Base-by-base conservation (phyloP, 1,140 invertebrate genomes). In the Macrobrachium rosenbergii region DNA sequence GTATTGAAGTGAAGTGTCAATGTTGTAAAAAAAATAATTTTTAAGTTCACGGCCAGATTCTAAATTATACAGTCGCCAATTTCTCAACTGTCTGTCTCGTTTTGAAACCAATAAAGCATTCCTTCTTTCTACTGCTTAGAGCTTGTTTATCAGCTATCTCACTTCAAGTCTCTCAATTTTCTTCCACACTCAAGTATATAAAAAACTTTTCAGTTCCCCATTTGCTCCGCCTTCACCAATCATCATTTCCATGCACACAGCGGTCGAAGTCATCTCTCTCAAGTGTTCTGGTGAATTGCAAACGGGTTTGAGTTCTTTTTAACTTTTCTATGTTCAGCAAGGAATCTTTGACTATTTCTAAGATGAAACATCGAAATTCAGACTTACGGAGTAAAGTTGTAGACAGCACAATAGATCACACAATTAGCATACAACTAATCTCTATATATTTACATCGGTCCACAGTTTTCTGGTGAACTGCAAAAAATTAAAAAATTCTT, bases 361-460 rank as follows among this genome's bases (percentile, higher is more conserved):
- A 72, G 80, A 59, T 88, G 80, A 88, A 87, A 88, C 86, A 88
- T 88, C 81, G 76, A 88, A 88, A 83, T 88, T 87, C 80, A 58
- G 80, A 88, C 80, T 82, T 88, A 82, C 63, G 75, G 83, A 85
- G 58, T 85, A 85, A 85, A 78, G 75, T 72, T 82, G 86, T 69
- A 82, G 80, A 88, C 76, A 88, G 86, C 86, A 88, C 80, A 88
- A 82, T 63, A 88, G 86, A 82, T 88, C 81, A 88, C 86, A 88
- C 86, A 88, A 82, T 82, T 83, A 88, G 80, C 81, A 78, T 88
- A 88, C 75, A 72, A 76, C 86, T 88, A 88, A 82, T 77, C 72
- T 52, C 86, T 88, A 87, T 73, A 45, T 87, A 88, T 88, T 82
- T 88, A 88, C 86, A 88, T 69, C 80, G 72, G 64, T 78, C 75